Evolutionary conservation across 2,888 invertebrate genomes (phyloP).

Genomic region (Osedax frankpressi): DNA sequence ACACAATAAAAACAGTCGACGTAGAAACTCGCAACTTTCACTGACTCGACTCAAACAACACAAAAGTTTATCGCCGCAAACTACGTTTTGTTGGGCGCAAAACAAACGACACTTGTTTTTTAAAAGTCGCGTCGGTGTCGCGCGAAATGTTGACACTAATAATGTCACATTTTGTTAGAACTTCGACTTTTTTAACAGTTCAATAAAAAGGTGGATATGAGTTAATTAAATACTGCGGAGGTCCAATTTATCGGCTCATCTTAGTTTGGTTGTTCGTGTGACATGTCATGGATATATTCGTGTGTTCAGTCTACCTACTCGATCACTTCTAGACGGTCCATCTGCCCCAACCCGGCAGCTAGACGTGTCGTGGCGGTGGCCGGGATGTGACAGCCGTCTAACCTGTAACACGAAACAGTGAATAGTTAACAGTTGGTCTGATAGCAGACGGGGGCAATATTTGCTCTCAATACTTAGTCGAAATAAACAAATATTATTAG

Average conservation of each 20-base stretch:
- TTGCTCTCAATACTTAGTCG: not conserved
- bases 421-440: not conserved
- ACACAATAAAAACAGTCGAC: not conserved
- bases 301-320: not conserved
- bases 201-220: not conserved
- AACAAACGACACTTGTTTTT: not conserved
- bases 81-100: not conserved
- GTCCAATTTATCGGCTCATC: not conserved
- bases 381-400: not conserved
- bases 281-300: not conserved
- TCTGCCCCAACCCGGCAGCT: not conserved
- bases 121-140: not conserved
- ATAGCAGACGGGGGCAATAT: not conserved
- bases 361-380: not conserved
- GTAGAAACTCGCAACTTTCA: not conserved
- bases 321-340: not conserved
- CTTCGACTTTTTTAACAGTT: too few relatives aligned
- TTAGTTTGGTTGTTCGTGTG: not conserved
- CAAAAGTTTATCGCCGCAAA: not conserved
- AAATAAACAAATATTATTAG: not conserved
- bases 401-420: slow-evolving; percentile 6
- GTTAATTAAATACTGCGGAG: not conserved
- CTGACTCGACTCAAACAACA: not conserved
- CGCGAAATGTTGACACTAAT: not conserved
- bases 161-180: too few relatives aligned